These are phyloP conservation scores for Callionymus lyra DNA, from an alignment of 2,113 vertebrate species.

Conservation along the genomic window DNA sequence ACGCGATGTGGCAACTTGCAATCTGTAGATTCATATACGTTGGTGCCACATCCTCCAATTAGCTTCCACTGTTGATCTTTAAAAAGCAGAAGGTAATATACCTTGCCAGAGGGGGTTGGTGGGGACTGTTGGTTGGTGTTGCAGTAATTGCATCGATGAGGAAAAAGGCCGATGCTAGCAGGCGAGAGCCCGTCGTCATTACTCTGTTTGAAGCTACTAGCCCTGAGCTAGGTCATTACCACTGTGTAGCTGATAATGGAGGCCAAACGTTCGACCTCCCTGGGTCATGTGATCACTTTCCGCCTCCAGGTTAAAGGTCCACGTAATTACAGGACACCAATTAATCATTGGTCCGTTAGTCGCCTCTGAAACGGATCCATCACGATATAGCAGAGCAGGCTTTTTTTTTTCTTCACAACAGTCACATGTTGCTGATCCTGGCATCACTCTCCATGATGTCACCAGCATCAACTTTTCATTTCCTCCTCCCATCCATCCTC, in stretches of 20 bases:
- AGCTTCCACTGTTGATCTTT: constrained; percentile 5
- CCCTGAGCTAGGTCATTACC: constrained; percentile 50
- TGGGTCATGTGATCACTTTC: constrained; percentile 47
- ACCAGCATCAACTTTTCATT: constrained; percentile 33
- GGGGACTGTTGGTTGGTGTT: not conserved
- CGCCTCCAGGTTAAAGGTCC: constrained; percentile 38
- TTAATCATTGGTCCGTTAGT: constrained; percentile 34
- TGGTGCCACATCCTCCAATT: not conserved
- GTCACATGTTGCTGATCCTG: not conserved
- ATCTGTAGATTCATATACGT: not conserved
- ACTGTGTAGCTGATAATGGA: constrained; percentile 34
- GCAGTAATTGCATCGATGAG: constrained; percentile 52
- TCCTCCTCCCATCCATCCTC: constrained; percentile 56
- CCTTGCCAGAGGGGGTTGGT: not conserved
- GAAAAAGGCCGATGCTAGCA: constrained; percentile 31
- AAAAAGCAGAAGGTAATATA: not conserved
- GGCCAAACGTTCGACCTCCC: constrained; percentile 29
- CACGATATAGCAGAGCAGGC: constrained; percentile 3
- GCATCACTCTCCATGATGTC: not conserved
- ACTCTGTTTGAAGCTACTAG: constrained; percentile 43
- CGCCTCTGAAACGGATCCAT: constrained; percentile 5
- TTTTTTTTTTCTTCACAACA: not conserved
- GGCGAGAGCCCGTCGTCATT: constrained; percentile 44
- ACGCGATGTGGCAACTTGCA: constrained; percentile 25
- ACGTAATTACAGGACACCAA: constrained; percentile 36